Evolutionary conservation across 2,888 invertebrate species (phyloP), one percentile per base, ranked within the genome.

Genomic region (Noctua fimbriata): DNA sequence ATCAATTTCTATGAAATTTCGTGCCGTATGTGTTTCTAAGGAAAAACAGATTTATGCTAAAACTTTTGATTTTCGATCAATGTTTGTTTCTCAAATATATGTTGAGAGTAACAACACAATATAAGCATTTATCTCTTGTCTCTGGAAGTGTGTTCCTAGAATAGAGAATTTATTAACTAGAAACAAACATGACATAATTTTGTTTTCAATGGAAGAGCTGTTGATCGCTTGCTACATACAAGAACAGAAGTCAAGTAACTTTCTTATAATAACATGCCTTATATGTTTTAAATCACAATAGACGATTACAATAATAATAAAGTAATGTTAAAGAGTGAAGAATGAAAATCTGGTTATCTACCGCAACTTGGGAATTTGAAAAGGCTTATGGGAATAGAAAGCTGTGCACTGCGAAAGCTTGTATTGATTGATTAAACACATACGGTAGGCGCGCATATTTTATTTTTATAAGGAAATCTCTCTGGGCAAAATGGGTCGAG

Each of bases 351-450:
- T 55, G 36, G n/a, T 71, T 44, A 24, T 47, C 18, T 60, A 18
- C 24, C 41, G 24, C 52, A 79, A 66, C 77, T 78, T 67, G 52
- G 32, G 49, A 73, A 65, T 73, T 84, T 58, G 32, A 72, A 49
- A 14, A 72, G 47, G 32, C 78, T 60, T 63, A 67, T 16, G 65
- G 21, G n/a, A 81, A 36, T 63, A 71, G 41, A 78, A 78, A 83
- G 47, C 47, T 24, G 55, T 69, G 69, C 72, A 44, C 58, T 65
- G 28, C 14, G 58, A 70, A 77, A 66, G 44, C 49, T 49, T 79
- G 36, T 73, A 82, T 82, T 82, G 80, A 82, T 84, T 84, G 72
- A 79, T 84, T 84, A 84, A 84, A 82, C 67, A 83, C 71, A 74
- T 72, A 65, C 28, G 65, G 49, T 58, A 32, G 52, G 60, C 58